phyloP scores from a whole-genome alignment of 2,113 vertebrate species.

The Turnix velox region DNA sequence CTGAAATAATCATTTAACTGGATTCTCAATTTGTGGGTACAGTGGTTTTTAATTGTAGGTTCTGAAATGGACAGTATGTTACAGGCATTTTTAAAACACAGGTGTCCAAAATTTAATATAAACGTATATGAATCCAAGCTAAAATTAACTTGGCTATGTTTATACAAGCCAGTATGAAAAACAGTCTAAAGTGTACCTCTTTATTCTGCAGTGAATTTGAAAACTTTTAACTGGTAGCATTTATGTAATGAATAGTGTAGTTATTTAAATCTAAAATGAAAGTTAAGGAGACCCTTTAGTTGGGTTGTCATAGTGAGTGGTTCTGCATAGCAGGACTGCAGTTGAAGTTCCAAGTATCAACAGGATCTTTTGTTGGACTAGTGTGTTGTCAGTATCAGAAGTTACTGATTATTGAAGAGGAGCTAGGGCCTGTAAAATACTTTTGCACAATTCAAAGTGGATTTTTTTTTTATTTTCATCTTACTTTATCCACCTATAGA shows the following conservation, averaged over 20 bases:
- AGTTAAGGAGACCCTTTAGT: neutral
- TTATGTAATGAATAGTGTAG: neutral
- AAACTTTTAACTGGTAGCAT: neutral
- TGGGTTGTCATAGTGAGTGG: neutral
- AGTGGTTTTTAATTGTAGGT: neutral
- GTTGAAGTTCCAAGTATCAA: neutral
- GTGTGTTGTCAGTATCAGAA: neutral
- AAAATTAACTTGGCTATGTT: neutral
- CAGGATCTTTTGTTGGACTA: neutral
- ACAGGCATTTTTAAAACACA: neutral
- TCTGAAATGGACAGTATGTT: neutral
- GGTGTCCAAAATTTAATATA: neutral
- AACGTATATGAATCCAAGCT: neutral
- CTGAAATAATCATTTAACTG: neutral
- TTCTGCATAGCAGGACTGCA: neutral
- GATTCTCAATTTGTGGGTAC: neutral
- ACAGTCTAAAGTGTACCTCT: neutral
- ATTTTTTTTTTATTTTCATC: neutral
- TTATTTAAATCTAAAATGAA: neutral
- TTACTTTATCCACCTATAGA: neutral
- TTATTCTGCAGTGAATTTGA: neutral
- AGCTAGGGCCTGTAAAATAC: neutral
- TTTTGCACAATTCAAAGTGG: neutral
- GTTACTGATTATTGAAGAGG: neutral
- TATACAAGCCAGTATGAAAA: neutral